Percentiles rank a stretch among this genome's conserved stretches.
These are phyloP conservation scores for Bergia sp. DNA, from an alignment of 92 coral and sea anemone species.

Conservation along the genomic window DNA sequence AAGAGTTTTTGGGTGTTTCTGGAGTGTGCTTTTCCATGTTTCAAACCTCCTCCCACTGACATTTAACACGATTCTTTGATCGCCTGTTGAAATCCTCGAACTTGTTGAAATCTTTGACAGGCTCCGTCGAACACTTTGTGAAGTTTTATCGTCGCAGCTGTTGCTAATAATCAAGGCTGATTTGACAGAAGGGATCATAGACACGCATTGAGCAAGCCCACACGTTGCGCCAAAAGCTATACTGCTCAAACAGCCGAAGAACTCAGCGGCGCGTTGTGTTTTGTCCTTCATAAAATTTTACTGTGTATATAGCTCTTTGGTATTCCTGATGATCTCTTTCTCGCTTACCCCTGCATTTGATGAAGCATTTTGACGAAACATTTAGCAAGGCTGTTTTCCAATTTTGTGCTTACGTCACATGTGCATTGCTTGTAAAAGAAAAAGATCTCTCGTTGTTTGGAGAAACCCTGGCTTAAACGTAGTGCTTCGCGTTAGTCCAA, in stretches of 20 bases:
- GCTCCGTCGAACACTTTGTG: neutral
- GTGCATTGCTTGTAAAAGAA: no score
- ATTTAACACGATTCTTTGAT: conserved; percentile 71
- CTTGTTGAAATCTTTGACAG: neutral
- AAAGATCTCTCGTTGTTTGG: no score
- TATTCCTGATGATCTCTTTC: neutral
- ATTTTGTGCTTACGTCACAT: neutral
- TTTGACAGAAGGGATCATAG: conserved; percentile 35
- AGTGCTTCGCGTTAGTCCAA: no score
- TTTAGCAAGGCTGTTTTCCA: neutral
- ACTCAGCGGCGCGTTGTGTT: neutral
- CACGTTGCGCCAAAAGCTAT: neutral
- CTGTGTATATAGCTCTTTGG: neutral
- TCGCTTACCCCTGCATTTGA: neutral
- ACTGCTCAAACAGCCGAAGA: neutral
- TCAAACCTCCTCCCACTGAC: conserved; percentile 93
- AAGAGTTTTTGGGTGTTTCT: conserved; percentile 82
- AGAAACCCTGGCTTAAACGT: no score
- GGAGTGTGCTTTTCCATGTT: conserved; percentile 89
- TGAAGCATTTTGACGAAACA: neutral
- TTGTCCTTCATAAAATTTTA: conserved; percentile 26
- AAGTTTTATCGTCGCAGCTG: neutral
- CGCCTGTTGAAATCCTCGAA: conserved; percentile 56
- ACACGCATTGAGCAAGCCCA: neutral
- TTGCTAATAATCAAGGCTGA: neutral